Percentiles rank a stretch among this genome's conserved stretches.
Conservation (phyloP, 2,888 invertebrate species). For the Tubulanus polymorphus region DNA sequence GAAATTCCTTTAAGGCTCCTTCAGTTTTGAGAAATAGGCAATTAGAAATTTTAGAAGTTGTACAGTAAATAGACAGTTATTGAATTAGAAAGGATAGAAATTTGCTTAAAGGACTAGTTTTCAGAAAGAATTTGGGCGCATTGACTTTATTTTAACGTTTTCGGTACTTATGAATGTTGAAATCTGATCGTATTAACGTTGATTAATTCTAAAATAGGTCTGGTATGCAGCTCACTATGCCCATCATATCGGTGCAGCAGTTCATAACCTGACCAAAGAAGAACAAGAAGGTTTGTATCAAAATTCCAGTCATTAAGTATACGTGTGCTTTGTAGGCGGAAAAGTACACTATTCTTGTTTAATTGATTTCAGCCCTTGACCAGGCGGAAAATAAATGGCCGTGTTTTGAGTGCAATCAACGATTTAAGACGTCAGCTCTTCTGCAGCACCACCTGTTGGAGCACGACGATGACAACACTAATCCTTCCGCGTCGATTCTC, state of each 20-base stretch:
- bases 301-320: neutral
- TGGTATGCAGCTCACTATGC: conserved; percentile 70
- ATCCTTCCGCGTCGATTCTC: no score
- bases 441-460: conserved; percentile 62
- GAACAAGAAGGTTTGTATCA: conserved; percentile 33
- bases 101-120: no score
- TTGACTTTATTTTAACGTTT: no score
- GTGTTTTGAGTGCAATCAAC: conserved; percentile 64
- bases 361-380: conserved; percentile 25
- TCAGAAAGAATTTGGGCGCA: no score
- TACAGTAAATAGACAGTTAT: no score
- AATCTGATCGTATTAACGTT: neutral
- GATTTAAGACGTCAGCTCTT: conserved; percentile 59
- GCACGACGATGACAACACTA: conserved; percentile 34
- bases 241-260: conserved; percentile 55
- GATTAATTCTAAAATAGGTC: conserved; percentile 50
- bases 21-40: no score
- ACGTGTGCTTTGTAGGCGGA: neutral
- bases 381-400: conserved; percentile 57
- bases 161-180: no score
- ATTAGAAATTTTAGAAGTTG: no score
- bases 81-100: no score
- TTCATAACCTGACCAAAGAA: conserved; percentile 40
- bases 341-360: no score
- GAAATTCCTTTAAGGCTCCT: no score